A percentile compares a stretch with the other conserved stretches of the same genome.
phyloP scores from a whole-genome alignment of 2,113 vertebrate genomes.

The Peromyscus leucopus region DNA sequence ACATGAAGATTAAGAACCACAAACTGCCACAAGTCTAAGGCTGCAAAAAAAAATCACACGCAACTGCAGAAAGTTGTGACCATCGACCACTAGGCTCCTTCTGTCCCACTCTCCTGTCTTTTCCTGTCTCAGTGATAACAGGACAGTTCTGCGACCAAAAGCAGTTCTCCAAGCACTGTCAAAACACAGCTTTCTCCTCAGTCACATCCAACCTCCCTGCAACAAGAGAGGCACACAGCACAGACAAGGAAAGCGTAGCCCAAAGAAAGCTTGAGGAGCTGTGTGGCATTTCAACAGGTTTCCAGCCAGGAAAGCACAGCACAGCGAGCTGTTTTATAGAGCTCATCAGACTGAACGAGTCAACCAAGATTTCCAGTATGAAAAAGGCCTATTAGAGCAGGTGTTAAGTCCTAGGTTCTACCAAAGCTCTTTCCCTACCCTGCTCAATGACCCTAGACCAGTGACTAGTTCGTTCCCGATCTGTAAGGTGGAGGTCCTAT shows the following conservation, averaged over 20 bases:
- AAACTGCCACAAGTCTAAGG: neutral
- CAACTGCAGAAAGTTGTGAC: neutral
- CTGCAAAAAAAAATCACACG: neutral
- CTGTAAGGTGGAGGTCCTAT: neutral
- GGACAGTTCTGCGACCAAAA: neutral
- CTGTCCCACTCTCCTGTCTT: neutral
- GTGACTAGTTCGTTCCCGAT: neutral
- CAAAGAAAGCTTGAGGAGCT: neutral
- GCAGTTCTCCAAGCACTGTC: neutral
- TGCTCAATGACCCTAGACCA: neutral
- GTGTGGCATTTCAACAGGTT: neutral
- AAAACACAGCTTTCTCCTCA: neutral
- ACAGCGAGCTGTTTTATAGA: neutral
- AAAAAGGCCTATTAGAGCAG: neutral
- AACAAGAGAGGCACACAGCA: constrained; percentile 24
- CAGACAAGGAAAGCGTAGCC: neutral
- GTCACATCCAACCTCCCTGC: neutral
- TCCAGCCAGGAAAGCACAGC: constrained; percentile 18
- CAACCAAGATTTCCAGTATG: constrained; percentile 8
- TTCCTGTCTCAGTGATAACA: neutral
- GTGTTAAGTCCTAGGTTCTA: neutral
- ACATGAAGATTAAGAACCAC: neutral
- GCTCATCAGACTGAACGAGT: neutral
- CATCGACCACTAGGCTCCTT: neutral
- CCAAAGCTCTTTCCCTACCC: neutral